Conservation (phyloP, 2,113 vertebrate genomes). For the Oreamnos americanus region DNA sequence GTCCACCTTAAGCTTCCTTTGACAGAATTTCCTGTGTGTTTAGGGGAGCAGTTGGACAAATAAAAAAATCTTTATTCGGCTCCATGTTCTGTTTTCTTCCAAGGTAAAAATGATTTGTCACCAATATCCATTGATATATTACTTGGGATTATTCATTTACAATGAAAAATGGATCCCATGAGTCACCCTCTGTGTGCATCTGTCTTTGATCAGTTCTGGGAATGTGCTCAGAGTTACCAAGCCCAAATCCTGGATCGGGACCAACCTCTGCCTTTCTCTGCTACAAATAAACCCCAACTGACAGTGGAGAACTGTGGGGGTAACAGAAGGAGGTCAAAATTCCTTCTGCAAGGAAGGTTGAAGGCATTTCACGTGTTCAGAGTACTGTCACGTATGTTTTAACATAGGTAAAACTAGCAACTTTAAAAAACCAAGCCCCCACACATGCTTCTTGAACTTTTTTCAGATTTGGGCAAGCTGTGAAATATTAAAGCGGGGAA, state of each 20-base stretch:
- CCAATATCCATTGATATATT: background rate
- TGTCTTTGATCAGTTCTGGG: conserved; percentile 41
- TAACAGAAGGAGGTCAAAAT: background rate
- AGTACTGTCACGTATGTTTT: background rate
- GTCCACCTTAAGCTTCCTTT: background rate
- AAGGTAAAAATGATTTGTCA: background rate
- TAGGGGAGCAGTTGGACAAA: background rate
- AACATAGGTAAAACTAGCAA: background rate
- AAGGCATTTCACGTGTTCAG: background rate
- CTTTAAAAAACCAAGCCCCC: conserved; percentile 22
- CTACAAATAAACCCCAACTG: background rate
- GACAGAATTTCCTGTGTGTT: background rate
- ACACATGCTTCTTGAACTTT: background rate
- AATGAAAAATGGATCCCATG: background rate
- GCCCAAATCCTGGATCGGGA: background rate
- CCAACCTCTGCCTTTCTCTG: background rate
- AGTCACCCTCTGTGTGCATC: background rate
- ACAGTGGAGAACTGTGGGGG: background rate
- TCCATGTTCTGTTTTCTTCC: background rate
- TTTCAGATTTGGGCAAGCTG: conserved; percentile 27
- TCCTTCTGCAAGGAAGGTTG: background rate
- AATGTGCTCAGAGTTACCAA: background rate
- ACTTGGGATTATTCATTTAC: conserved; percentile 12
- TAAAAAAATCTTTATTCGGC: background rate
- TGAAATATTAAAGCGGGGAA: background rate